Evolutionary conservation across 1,140 invertebrate genomes (phyloP).

Genomic region (Drosophila tsacasi): DNA sequence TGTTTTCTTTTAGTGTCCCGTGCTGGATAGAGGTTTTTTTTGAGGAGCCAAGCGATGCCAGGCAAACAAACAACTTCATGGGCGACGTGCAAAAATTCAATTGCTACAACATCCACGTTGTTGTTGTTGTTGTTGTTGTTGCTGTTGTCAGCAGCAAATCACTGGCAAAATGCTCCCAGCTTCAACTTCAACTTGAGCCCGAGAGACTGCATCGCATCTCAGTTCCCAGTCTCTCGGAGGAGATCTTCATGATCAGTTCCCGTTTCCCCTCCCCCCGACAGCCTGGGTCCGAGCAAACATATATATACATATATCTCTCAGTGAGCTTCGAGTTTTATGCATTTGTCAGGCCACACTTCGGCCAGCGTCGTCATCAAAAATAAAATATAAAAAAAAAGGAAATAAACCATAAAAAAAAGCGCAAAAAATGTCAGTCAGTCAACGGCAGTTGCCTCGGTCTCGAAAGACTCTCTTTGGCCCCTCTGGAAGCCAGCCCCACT

Average conservation of each 20-base stretch:
- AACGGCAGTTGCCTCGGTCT: conserved; percentile 39
- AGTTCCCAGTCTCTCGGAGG: conserved; percentile 45
- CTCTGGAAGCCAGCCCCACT: conserved; percentile 7
- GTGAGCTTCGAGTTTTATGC: conserved; percentile 68
- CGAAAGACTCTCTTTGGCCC: conserved; percentile 3
- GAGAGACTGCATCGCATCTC: conserved; percentile 36
- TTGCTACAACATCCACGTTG: conserved; percentile 73
- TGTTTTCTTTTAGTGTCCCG: not conserved
- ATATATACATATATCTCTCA: conserved; percentile 10
- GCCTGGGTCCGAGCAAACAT: not conserved
- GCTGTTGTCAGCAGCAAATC: conserved; percentile 66
- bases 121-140: conserved; percentile 34
- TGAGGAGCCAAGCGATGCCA: conserved; percentile 63
- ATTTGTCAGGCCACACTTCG: conserved; percentile 79
- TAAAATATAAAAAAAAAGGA: conserved; percentile 38
- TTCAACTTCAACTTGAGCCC: conserved; percentile 49
- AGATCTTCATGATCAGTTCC: conserved; percentile 59
- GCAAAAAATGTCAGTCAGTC: conserved; percentile 77
- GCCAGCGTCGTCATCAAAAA: conserved; percentile 57
- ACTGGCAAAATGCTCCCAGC: conserved; percentile 58
- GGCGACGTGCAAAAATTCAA: conserved; percentile 84
- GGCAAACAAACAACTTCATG: conserved; percentile 84
- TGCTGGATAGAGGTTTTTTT: conserved; percentile 3
- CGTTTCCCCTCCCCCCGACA: conserved; percentile 1
- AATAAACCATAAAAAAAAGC: conserved; percentile 25